Base-by-base conservation (phyloP, 64 coral and sea anemone species). In the Pachyseris speciosa region DNA sequence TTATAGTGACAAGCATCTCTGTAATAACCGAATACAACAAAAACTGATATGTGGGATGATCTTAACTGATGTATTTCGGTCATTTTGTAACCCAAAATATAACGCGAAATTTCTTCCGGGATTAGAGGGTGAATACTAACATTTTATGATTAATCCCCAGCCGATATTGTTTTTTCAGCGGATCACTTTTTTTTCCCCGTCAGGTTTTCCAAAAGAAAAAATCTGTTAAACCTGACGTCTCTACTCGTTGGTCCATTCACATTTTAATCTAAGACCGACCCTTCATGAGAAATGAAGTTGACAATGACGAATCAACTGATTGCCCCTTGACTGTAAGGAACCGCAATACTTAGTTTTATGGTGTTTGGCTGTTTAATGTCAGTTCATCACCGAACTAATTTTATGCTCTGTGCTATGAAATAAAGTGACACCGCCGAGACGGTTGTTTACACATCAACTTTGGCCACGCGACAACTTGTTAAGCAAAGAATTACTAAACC, bases 331-430 rank as follows among this genome's bases (percentile, higher is more conserved):
- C 34, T 48, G 27, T 8, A 28, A 27, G 31, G 30, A 76, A 29
- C 10, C 49, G 26, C 24, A 80, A 60, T 26, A 13, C 12, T 8
- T 19, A 15, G 53, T 63, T 80, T 58, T 57, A 77, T 51, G 12
- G 17, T 81, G 33, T 61, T 81, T n/a, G 22, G 20, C 22, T 30
- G 48, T 1, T 51, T 51, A 38, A 79, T 55, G 29, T 41, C 58
- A 24, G 58, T 5, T 61, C 77, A 60, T 63, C 5, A 4, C 51
- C 55, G 42, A 80, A 59, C 33, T 41, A 41, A 81, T 41, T 80
- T 61, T 24, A 58, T 81, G 77, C 52, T 24, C 11, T 81, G 53
- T 61, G 51, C 17, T 61, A 7, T 81, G 53, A 81, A 60, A 81
- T 25, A 81, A 63, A 81, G 25, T 61, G 48, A 40, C 51, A 16